Percentiles rank a stretch among this genome's conserved stretches.
phyloP scores from a whole-genome alignment of 2,113 vertebrate species.

The Plotosus lineatus region DNA sequence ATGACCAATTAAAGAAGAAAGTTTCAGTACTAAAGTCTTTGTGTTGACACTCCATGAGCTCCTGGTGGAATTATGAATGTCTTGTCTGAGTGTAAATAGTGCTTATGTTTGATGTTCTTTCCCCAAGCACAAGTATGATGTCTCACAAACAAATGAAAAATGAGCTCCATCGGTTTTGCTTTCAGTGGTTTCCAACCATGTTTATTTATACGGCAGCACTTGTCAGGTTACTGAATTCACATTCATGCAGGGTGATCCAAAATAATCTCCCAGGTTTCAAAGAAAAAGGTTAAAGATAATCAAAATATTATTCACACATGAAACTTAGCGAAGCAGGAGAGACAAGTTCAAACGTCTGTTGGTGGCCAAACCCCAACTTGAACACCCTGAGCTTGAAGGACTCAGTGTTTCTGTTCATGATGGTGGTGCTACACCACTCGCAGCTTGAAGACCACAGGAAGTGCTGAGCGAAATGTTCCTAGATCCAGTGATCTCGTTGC shows the following conservation, averaged over 20 bases:
- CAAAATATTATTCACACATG: too few relatives aligned
- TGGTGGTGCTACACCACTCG: too few relatives aligned
- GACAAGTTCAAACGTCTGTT: too few relatives aligned
- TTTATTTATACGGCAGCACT: background rate
- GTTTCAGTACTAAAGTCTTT: background rate
- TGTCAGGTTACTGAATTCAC: background rate
- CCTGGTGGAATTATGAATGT: constrained; percentile 15
- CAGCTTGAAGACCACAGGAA: too few relatives aligned
- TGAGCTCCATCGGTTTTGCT: background rate
- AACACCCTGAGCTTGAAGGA: too few relatives aligned
- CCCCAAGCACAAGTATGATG: background rate
- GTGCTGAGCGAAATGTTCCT: too few relatives aligned
- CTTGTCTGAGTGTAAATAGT: background rate
- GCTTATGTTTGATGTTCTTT: background rate
- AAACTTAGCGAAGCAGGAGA: too few relatives aligned
- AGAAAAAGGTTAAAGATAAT: too few relatives aligned
- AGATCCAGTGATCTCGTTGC: too few relatives aligned
- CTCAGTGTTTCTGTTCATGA: too few relatives aligned
- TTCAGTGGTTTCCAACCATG: background rate
- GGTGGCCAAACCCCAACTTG: too few relatives aligned
- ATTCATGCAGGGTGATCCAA: background rate
- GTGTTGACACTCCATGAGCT: background rate
- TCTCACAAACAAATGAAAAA: background rate
- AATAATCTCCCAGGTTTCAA: background rate
- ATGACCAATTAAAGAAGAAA: background rate